Percentiles rank a stretch among this genome's conserved stretches.
Evolutionary conservation across 2,797 vertebrate genomes (phyloP).

Genomic region (Hypotaenidia okinawae): DNA sequence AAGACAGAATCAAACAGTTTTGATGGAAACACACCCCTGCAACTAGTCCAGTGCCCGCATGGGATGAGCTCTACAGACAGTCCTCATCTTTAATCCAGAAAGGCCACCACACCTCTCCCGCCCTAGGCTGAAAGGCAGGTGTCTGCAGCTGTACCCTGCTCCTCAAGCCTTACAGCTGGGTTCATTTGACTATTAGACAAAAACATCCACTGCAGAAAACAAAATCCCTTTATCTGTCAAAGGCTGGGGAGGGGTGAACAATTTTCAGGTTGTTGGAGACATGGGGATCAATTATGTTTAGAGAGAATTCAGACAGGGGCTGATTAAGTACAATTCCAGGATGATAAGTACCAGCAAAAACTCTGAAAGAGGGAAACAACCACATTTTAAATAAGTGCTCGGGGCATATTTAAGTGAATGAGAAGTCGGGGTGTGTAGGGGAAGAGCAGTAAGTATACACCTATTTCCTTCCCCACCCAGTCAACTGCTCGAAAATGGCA

Average conservation of each 20-base stretch:
- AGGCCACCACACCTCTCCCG: constrained; percentile 18
- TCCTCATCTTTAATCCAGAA: background rate
- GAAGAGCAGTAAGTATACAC: background rate
- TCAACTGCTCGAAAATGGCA: background rate
- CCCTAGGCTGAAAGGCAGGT: background rate
- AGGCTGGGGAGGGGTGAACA: background rate
- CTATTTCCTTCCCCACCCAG: background rate
- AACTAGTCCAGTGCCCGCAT: background rate
- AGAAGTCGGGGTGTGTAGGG: background rate
- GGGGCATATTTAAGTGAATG: background rate
- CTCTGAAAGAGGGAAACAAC: background rate
- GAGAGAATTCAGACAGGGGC: constrained; percentile 4
- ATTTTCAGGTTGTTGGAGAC: constrained; percentile 32
- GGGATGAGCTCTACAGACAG: background rate
- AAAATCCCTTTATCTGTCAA: constrained; percentile 37
- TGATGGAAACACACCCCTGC: background rate
- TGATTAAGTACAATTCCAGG: constrained; percentile 17
- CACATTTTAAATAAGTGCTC: background rate
- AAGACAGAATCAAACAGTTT: background rate
- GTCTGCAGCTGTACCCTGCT: background rate
- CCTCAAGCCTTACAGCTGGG: background rate
- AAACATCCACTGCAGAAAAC: constrained; percentile 22
- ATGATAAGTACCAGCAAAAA: constrained; percentile 1
- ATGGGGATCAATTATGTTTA: background rate
- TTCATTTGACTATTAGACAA: constrained; percentile 23